Conservation (phyloP, 2,113 vertebrate species). For the Campylomormyrus tamandua region DNA sequence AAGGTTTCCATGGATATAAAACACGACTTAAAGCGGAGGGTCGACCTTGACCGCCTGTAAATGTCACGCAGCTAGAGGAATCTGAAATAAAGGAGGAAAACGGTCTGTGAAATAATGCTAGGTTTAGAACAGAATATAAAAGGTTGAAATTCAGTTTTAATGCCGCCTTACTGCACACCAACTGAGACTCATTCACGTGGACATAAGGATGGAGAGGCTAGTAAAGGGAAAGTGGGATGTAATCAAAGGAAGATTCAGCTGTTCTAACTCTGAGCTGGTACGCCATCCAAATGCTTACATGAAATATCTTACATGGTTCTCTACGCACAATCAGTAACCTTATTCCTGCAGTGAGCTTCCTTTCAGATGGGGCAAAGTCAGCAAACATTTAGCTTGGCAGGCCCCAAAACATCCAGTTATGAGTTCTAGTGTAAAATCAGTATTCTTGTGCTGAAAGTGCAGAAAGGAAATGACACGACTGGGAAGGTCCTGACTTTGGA, state of each 20-base stretch:
- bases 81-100: constrained; percentile 13
- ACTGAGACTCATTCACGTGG: not conserved
- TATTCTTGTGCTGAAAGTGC: not conserved
- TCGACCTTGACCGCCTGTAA: not conserved
- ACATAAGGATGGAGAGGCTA: not conserved
- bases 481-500: not conserved
- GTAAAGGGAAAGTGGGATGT: not conserved
- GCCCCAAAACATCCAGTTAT: not conserved
- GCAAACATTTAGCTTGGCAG: not conserved
- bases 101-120: not conserved
- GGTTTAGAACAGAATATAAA: not conserved
- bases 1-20: constrained; percentile 22
- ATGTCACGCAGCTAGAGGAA: constrained; percentile 6
- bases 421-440: not conserved
- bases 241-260: not conserved
- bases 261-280: not conserved
- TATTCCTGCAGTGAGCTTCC: not conserved
- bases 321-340: not conserved
- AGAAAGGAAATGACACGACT: not conserved
- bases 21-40: not conserved
- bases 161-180: not conserved
- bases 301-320: not conserved
- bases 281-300: not conserved
- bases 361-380: not conserved
- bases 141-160: not conserved